Evolutionary conservation across 1,140 invertebrate genomes (phyloP).

Genomic region (Drosophila virilis): DNA sequence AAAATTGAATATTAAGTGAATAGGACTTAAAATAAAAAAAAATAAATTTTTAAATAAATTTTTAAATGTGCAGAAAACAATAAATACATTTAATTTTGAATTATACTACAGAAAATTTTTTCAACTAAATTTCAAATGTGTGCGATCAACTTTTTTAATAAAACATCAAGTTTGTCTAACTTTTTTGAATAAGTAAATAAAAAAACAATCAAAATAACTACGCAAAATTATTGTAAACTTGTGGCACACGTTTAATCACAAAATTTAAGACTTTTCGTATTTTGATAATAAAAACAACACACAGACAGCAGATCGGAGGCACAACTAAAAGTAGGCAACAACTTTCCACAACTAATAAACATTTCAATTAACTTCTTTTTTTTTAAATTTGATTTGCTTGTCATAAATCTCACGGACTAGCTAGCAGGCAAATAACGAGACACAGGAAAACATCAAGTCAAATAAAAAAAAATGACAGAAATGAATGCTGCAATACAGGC

Average conservation of each 20-base stretch:
- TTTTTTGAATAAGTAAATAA: no score
- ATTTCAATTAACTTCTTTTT: conserved; percentile 64
- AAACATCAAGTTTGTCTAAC: no score
- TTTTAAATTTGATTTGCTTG: conserved; percentile 49
- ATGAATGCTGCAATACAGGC: conserved; percentile 51
- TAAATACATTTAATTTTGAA: neutral
- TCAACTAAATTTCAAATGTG: no score
- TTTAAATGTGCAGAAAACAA: neutral
- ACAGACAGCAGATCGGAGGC: neutral
- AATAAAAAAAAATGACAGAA: conserved; percentile 56
- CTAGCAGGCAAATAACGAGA: conserved; percentile 13
- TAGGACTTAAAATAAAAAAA: neutral
- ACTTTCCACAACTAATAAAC: conserved; percentile 28
- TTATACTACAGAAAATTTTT: neutral
- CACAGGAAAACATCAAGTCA: conserved; percentile 25
- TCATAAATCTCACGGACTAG: conserved; percentile 38
- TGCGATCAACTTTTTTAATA: no score
- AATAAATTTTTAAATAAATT: neutral
- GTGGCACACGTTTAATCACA: neutral
- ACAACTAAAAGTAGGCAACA: conserved; percentile 1
- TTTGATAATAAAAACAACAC: conserved; percentile 9
- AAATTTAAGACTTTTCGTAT: conserved; percentile 11
- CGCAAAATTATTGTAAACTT: neutral
- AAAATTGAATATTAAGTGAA: neutral
- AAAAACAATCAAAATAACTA: no score